A percentile compares a stretch with the other conserved stretches of the same genome.
These are phyloP conservation scores for Drosophila lacertosa DNA, from an alignment of 1,140 invertebrate genomes.

Conservation along the genomic window DNA sequence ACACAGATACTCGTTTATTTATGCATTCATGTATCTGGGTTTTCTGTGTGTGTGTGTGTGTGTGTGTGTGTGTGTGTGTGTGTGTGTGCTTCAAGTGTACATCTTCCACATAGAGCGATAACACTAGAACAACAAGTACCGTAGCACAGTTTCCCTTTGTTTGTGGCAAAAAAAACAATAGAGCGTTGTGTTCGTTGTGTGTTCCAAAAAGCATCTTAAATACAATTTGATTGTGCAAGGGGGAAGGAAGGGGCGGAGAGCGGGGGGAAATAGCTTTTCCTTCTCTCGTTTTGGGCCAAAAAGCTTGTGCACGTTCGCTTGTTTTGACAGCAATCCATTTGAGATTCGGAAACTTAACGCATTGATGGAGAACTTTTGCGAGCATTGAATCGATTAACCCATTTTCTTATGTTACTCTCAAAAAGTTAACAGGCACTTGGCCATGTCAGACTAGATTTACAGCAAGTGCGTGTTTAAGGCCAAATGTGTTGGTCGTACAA, in stretches of 20 bases:
- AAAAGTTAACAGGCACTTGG: neutral
- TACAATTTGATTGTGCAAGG: conserved; percentile 34
- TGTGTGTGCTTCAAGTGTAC: conserved; percentile 55
- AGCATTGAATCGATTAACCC: conserved; percentile 14
- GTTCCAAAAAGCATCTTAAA: conserved; percentile 29
- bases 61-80: conserved; percentile 22
- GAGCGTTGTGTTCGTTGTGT: conserved; percentile 5
- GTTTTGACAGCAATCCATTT: conserved; percentile 51
- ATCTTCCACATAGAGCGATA: conserved; percentile 32
- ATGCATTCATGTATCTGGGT: conserved; percentile 41
- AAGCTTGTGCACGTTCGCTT: conserved; percentile 31
- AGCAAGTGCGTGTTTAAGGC: neutral
- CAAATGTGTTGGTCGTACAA: too few relatives aligned
- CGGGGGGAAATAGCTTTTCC: too few relatives aligned
- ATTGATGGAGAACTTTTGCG: conserved; percentile 10
- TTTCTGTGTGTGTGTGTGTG: conserved; percentile 22
- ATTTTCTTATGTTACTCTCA: neutral
- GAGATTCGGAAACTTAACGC: conserved; percentile 21
- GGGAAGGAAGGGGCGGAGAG: too few relatives aligned
- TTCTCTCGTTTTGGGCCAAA: too few relatives aligned
- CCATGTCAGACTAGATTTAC: neutral
- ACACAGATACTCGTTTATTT: neutral
- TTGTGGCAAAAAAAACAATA: conserved; percentile 10
- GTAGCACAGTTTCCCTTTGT: conserved; percentile 17
- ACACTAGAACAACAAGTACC: conserved; percentile 34